Base-by-base conservation (phyloP, 2,888 invertebrate species). In the Bellardia bayeri region DNA sequence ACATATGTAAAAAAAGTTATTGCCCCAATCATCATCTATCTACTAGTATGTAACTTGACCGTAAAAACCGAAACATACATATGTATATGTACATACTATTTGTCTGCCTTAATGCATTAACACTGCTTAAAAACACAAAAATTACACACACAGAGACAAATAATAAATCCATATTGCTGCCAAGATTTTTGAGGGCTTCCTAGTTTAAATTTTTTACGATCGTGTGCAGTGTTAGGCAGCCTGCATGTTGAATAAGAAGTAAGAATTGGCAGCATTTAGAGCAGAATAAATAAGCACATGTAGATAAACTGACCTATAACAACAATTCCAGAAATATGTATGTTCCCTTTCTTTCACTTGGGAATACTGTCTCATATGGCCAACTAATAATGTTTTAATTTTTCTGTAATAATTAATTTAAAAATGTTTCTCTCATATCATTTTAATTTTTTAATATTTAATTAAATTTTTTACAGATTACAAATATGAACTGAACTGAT, bases 11-110 rank as follows among this genome's bases (percentile, higher is more conserved):
- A n/a, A 86, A 75, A 75, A 49, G 14, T 30, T 80, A 75, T 75
- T 75, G 72, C 45, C 66, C 61, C 56, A 69, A 82, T 81, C 80
- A 72, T 72, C 54, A n/a, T n/a, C n/a, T 64, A 30, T 63, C 1
- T 23, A 84, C 2, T 6, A 2, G 42, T 45, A 45, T 45, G 45
- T 82, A 88, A 88, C 88, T 88, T 88, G 88, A 88, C 88, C 88
- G 85, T 82, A 88, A 85, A 86, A 85, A 63, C 66, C 56, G 51
- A 68, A 74, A 69, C 61, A 68, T 42, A 79, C 23, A 23, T 23
- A 23, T 23, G 23, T 23, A 23, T 23, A 23, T 23, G 23, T 23
- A 23, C 23, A 23, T 23, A 23, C 23, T 23, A 23, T 63, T 58
- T 71, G 30, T 71, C 61, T 63, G 49, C 61, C 23, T 69, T 54